Base-by-base conservation (phyloP, 2,888 invertebrate genomes). In the Clunio marinus region DNA sequence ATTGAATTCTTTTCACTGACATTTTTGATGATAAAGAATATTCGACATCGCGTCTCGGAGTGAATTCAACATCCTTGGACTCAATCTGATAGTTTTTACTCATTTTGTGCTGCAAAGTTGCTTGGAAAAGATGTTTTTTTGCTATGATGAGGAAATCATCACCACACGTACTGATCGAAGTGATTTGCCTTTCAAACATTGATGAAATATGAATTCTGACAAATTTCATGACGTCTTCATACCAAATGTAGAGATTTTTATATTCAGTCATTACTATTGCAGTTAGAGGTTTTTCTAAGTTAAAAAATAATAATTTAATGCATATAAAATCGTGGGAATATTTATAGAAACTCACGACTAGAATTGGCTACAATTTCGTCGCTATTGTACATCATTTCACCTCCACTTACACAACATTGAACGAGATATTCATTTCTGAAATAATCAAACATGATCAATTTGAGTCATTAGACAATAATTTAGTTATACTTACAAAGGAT, bases 401-500 rank as follows among this genome's bases (percentile, higher is more conserved):
- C 85, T 15, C 86, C 85, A 65, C 80, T 75, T 17, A 83, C 80
- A 70, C 74, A 73, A n/a, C 82, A 73, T 71, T 78, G 76, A n/a
- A 73, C 72, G 20, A 81, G 73, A 70, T 78, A 73, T 45, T 74
- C 75, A 70, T 75, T 76, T 70, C 80, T 80, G 70, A 27, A 73
- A 73, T 20, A 13, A 32, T 41, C 22, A 51, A 17, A 25, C 2
- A 25, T 45, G 5, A 8, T 45, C n/a, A n/a, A 15, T 15, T 3
- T 45, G n/a, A 45, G 4, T 45, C 4, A 5, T 15, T 22, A 20
- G 55, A n/a, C 2, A n/a, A 4, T 4, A 58, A 8, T 28, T 58
- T 3, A 25, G 2, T 28, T 24, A 2, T 24, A 58, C 58, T 27
- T 58, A 58, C 17, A 66, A n/a, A 10, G 66, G 66, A 66, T 66